Conservation (phyloP, 2,888 invertebrate species). For the Nymphalis polychloros region DNA sequence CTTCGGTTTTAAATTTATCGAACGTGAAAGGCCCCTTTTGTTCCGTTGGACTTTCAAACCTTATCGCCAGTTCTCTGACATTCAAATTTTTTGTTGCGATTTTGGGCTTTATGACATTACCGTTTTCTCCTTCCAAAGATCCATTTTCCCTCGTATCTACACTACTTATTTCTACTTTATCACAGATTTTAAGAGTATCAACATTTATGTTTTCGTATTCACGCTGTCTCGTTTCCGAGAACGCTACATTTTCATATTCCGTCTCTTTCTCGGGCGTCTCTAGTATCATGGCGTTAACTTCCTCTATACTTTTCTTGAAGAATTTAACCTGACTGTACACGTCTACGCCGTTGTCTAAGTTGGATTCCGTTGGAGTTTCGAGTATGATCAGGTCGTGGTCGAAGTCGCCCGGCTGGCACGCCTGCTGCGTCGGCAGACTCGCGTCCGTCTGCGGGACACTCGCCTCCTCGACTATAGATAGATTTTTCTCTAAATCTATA, state of each 20-base stretch:
- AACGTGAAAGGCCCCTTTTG: constrained; percentile 81
- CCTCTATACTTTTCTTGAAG: constrained; percentile 85
- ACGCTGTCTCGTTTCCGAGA: constrained; percentile 49
- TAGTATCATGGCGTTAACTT: constrained; percentile 84
- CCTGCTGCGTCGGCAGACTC: constrained; percentile 80
- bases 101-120: constrained; percentile 57
- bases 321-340: constrained; percentile 90
- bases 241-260: constrained; percentile 66
- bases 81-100: constrained; percentile 65
- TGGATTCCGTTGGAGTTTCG: constrained; percentile 80
- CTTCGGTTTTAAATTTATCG: constrained; percentile 72
- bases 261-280: constrained; percentile 60
- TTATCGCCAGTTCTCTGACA: constrained; percentile 83
- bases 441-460: constrained; percentile 80
- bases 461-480: constrained; percentile 80
- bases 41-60: constrained; percentile 84
- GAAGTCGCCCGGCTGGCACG: constrained; percentile 75
- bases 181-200: constrained; percentile 63
- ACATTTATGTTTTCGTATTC: constrained; percentile 71
- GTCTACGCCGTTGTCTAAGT: constrained; percentile 67
- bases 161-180: constrained; percentile 55
- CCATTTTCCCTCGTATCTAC: constrained; percentile 42
- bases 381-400: constrained; percentile 71
- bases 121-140: constrained; percentile 59
- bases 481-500: constrained; percentile 73